Base-by-base conservation (phyloP, 2,888 invertebrate genomes). In the Coenonympha glycerion region DNA sequence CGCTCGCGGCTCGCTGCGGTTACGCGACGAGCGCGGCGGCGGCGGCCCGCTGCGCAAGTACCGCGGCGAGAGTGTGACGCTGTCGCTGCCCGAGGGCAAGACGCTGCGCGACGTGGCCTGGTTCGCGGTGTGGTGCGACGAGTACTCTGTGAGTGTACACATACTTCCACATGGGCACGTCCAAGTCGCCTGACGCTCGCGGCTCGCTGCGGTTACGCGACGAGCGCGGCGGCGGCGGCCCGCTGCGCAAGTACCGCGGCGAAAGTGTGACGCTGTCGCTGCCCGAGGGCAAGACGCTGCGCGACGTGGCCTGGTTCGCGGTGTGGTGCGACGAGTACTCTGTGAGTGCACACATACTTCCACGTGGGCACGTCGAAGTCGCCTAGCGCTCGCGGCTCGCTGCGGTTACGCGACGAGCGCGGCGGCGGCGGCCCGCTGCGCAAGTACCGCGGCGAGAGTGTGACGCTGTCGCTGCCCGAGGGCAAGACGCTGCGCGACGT, bases 111-210 rank as follows among this genome's bases (percentile, higher is more conserved):
- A 94, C 77, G 90, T 95, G 73, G 91, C 91, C 72, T 96, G 96
- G 94, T 92, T 97, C 79, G 92, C 95, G 8, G 92, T 97, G 28
- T 97, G 95, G 95, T 97, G 96, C 77, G 94, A 95, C 68, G 95
- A 96, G 72, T 96, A 92, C 68, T 89, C 93, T 50, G 96, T 96
- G 69, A 91, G 92, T 89, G n/a, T n/a, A n/a, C n/a, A n/a, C n/a
- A n/a, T n/a, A n/a, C n/a, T n/a, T n/a, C n/a, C n/a, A n/a, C n/a
- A n/a, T n/a, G n/a, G 96, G 96, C 52, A 90, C 89, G 47, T 89
- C 92, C 3, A 90, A 91, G 61, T 76, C 88, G 2, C 92, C 95
- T 0, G 90, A 90, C 60, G 89, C 89, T 50, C 61, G 71, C 24
- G 95, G 94, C 18, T 88, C 81, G 11, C 87, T 91, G 64, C 91